Evolutionary conservation across 1,140 invertebrate genomes (phyloP), one percentile per base, ranked within the genome.

Genomic region (Doryteuthis pealeii): DNA sequence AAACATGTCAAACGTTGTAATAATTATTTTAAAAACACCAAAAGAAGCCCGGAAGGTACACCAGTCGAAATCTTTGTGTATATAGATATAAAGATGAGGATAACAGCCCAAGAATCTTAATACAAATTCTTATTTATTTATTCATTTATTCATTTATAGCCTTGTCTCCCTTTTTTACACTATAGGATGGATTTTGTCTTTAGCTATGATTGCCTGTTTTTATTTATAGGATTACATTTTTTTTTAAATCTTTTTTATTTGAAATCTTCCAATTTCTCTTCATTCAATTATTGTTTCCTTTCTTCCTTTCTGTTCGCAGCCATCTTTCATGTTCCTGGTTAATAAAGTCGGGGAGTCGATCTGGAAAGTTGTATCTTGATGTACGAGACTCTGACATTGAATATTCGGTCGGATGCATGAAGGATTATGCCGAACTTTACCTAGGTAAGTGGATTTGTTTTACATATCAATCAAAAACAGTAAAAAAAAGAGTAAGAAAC

Each of bases 401-500:
- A 33, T 68, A 68, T 33, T 68, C 66, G 26, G 18, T 68, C 30
- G 66, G 66, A 8, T 68, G 66, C 30, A 68, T 68, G 66, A 68
- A 68, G 66, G 66, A 68, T 26, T 68, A 68, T 22, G 66, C 66
- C 6, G 66, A 68, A 68, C 18, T 68, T 18, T 68, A 68, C 66
- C 30, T 68, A 28, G 66, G 66, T 68, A 68, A 68, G 66, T 62
- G 28, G 4, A 62, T 40, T 40, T 10, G 10, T 10, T 5, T 40
- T 40, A 40, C 35, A 40, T 40, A 40, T 10, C 4, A 40, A 40
- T 40, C 3, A 40, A 40, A n/a, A n/a, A n/a, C n/a, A n/a, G n/a
- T 40, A 40, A 40, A 40, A 40, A 40, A 40, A 40, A 40, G n/a
- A n/a, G n/a, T n/a, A n/a, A n/a, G n/a, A n/a, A n/a, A n/a, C n/a